A percentile compares a stretch with the other conserved stretches of the same genome.
These are phyloP conservation scores for Microcebus jonahi DNA, from an alignment of 2,113 vertebrate species.

Conservation along the genomic window DNA sequence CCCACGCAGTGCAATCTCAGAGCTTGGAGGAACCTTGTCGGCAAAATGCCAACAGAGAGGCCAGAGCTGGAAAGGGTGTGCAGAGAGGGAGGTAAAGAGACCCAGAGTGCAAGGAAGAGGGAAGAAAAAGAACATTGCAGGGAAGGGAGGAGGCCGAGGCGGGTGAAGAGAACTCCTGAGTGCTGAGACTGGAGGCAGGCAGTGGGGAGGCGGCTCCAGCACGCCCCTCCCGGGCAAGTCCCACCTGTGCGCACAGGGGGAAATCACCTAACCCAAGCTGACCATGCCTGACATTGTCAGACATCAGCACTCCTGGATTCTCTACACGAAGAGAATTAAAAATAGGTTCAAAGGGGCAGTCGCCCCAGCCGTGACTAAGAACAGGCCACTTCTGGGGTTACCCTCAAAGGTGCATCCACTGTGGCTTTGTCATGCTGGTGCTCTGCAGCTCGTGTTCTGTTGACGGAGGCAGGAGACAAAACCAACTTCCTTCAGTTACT, in stretches of 20 bases:
- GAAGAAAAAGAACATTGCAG: background rate
- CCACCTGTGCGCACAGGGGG: accelerated
- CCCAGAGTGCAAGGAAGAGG: no score
- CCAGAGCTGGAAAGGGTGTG: background rate
- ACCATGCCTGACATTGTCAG: accelerated
- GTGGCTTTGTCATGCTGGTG: accelerated
- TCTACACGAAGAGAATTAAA: no score
- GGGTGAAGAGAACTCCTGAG: no score
- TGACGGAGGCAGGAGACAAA: background rate
- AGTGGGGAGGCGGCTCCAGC: background rate
- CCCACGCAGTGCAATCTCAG: background rate
- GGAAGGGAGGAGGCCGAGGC: background rate
- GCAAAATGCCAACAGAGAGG: background rate
- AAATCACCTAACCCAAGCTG: background rate
- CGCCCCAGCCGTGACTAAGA: background rate
- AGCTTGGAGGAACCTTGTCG: background rate
- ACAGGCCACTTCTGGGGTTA: background rate
- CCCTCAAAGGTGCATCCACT: background rate
- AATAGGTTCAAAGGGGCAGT: background rate
- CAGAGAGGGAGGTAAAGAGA: background rate
- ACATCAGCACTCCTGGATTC: background rate
- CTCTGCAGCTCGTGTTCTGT: background rate
- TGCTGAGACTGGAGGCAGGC: no score
- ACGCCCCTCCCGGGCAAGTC: background rate
- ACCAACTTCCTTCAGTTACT: background rate